Conservation (phyloP, 2,113 vertebrate species). For the Canis aureus region DNA sequence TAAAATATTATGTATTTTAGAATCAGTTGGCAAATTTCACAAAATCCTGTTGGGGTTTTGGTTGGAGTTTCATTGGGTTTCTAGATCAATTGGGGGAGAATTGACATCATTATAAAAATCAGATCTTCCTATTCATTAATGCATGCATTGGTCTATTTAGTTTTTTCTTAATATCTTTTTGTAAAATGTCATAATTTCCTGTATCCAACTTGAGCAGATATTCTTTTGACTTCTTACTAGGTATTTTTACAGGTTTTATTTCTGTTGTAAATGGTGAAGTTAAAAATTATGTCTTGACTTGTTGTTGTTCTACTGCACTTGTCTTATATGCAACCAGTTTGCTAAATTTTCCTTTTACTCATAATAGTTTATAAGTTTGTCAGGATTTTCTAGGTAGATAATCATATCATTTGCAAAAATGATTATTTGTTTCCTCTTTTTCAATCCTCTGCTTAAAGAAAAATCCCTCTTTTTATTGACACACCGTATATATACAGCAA, state of each 20-base stretch:
- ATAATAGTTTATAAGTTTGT: slow-evolving; percentile 22
- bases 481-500: not conserved
- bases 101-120: not conserved
- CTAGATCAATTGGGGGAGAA: not conserved
- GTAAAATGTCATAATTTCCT: slow-evolving; percentile 51
- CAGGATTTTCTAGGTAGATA: not conserved
- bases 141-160: not conserved
- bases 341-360: slow-evolving; percentile 30
- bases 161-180: not conserved
- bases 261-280: not conserved
- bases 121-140: not conserved
- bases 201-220: not conserved
- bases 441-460: not conserved
- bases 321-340: not conserved
- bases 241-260: slow-evolving; percentile 24
- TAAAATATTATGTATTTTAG: not conserved
- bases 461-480: not conserved
- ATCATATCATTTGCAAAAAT: not conserved
- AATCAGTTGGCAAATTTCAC: slow-evolving; percentile 4
- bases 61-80: not conserved
- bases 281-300: not conserved
- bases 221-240: not conserved
- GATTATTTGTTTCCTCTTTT: not conserved
- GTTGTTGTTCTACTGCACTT: not conserved
- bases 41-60: not conserved